Evolutionary conservation across 2,888 invertebrate genomes (phyloP), one percentile per base, ranked within the genome.

Genomic region (Danaus chrysippus): DNA sequence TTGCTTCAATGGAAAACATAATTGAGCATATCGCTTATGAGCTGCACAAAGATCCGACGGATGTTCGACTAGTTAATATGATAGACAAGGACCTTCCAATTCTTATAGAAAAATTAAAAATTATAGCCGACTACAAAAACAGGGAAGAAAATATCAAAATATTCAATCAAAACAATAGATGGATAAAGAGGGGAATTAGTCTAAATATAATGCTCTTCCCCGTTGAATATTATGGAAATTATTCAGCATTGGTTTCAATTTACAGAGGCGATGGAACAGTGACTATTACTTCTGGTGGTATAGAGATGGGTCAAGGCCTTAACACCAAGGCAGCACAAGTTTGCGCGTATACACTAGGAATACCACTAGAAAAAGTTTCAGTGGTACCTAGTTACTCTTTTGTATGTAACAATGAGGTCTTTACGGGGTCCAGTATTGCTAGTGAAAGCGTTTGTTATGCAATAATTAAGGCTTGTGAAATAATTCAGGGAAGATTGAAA

Each of bases 261-360:
- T 96, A 93, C 73, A 92, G 93, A 63, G 90, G 92, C 0, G 94
- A 95, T 77, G 95, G 94, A 0, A 93, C 93, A 1, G 95, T 96
- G 0, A 92, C 94, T 0, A 84, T 96, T 0, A 86, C 93, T 0
- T 94, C 94, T 61, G 94, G 94, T 6, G 95, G 94, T 0, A 87
- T 94, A 55, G 95, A 95, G 83, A 93, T 94, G 86, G 96, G 96
- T 0, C 96, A 96, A 89, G 96, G 96, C 0, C 91, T 95, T 44
- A 94, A 96, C 68, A 96, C 96, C 0, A 96, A 96, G 91, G 94
- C 92, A 0, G 93, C 94, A 3, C 96, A 96, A 90, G 94, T 96
- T 0, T 94, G 93, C 61, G 96, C 96, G 0, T 92, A 94, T 72
- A 92, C 92, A 42, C 79, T 97, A 13, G 94, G 94, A 0, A 93